These are phyloP conservation scores for Didymodactylos carnosus DNA, from an alignment of 2,888 invertebrate genomes.

Conservation along the genomic window DNA sequence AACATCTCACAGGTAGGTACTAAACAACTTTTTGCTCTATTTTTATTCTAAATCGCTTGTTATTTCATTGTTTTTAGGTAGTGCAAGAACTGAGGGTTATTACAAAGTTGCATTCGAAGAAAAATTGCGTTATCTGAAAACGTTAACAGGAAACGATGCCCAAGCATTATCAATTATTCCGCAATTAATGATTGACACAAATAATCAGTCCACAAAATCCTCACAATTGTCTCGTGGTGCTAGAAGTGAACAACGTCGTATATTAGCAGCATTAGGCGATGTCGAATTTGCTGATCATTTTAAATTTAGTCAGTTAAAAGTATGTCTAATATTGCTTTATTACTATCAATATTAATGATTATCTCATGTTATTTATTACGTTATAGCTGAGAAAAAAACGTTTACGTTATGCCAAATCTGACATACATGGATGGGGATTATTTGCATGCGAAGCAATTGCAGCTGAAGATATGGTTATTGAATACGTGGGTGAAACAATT, in stretches of 20 bases:
- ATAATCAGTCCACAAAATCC: not conserved
- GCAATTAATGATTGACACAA: not conserved
- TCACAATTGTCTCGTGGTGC: slow-evolving; percentile 59
- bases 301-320: slow-evolving; percentile 86
- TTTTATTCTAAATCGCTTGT: too few relatives aligned
- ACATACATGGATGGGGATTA: slow-evolving; percentile 13
- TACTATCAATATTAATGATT: not conserved
- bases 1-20: slow-evolving; percentile 24
- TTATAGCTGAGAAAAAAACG: slow-evolving; percentile 10
- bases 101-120: slow-evolving; percentile 44
- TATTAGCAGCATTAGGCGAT: slow-evolving; percentile 70
- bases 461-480: slow-evolving; percentile 90
- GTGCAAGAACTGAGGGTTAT: slow-evolving; percentile 70
- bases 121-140: slow-evolving; percentile 41
- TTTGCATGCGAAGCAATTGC: slow-evolving; percentile 9
- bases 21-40: not conserved
- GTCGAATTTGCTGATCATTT: slow-evolving; percentile 46
- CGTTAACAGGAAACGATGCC: not conserved
- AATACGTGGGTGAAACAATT: slow-evolving; percentile 92
- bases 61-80: slow-evolving; percentile 43
- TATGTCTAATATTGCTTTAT: slow-evolving; percentile 21
- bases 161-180: not conserved
- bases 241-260: slow-evolving; percentile 70
- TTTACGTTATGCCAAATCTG: slow-evolving; percentile 10
- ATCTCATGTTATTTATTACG: too few relatives aligned